These are phyloP conservation scores for Acyrthosiphon pisum DNA, from an alignment of 1,140 invertebrate species.

Conservation along the genomic window DNA sequence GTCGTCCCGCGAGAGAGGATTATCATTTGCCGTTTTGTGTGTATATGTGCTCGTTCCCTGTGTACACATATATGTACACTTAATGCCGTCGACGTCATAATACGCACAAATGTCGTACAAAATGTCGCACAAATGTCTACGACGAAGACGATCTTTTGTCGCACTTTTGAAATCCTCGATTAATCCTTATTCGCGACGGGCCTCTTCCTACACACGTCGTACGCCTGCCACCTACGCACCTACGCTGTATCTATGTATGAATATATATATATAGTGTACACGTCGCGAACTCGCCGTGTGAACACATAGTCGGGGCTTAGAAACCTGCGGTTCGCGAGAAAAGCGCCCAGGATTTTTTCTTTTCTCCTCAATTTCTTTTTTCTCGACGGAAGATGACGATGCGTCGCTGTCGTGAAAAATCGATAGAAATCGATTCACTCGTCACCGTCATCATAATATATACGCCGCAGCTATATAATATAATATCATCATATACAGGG, in stretches of 20 bases:
- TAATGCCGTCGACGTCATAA: neutral
- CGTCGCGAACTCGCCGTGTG: neutral
- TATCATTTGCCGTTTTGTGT: neutral
- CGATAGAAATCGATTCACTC: neutral
- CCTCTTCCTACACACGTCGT: neutral
- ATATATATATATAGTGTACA: neutral
- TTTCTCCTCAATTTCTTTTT: neutral
- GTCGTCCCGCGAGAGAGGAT: neutral
- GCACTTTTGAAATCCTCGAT: neutral
- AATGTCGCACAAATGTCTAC: too few species aligned
- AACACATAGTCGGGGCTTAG: neutral
- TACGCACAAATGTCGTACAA: neutral
- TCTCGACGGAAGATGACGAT: neutral
- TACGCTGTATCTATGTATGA: neutral
- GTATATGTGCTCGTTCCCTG: neutral
- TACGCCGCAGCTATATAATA: too few species aligned
- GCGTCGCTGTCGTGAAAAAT: neutral
- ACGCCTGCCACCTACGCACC: too few species aligned
- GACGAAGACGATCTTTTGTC: neutral
- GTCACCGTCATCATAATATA: neutral
- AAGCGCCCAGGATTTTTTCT: neutral
- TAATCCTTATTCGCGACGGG: neutral
- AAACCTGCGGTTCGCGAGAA: neutral
- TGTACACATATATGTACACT: neutral
- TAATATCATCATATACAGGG: too few species aligned